Base-by-base conservation (phyloP, 2,797 vertebrate species). In the Dendrocincla fuliginosa region DNA sequence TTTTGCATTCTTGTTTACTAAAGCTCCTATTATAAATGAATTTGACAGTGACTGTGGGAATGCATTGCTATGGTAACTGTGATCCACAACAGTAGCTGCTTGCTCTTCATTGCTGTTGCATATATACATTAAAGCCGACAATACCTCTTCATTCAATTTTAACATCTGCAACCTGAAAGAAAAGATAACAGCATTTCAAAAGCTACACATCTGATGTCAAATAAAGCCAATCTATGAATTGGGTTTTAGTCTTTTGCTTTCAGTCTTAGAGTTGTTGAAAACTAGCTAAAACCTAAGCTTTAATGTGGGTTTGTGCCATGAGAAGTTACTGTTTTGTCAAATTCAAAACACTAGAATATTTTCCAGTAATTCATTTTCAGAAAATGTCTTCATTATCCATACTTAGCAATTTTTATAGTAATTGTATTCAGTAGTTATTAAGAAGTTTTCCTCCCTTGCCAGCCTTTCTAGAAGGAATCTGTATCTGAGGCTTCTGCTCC, bases 21-120 rank as follows among this genome's bases (percentile, higher is more conserved):
- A 95, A 95, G 55, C 32, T 6, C 0, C 50, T 89, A 81, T 92
- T 91, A 84, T 77, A 96, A 97, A 93, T 84, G 61, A 93, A 80
- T 89, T 81, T 90, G 50, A 70, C 87, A 92, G 87, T 91, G 74
- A 79, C 90, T 95, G 28, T 87, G 87, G 80, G 55, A 93, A 90
- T 81, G 79, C 60, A 97, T 97, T 96, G 90, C 96, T 96, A 96
- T 97, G 95, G 96, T 90, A 97, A 97, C 97, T 74, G 5, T 68
- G 71, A 95, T 59, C 75, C 92, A 93, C 71, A 94, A 90, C 73
- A 95, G 87, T 89, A 96, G 89, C 94, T 91, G 85, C 75, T 84
- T 76, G 46, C 68, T 94, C 83, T 91, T 88, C 65, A 49, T 53
- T 86, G 73, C 82, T 87, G 14, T 82, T 91, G 68, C 84, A 61